A percentile compares a stretch with the other conserved stretches of the same genome.
Conservation (phyloP, 1,140 invertebrate genomes). For the Chlorops oryzae region DNA sequence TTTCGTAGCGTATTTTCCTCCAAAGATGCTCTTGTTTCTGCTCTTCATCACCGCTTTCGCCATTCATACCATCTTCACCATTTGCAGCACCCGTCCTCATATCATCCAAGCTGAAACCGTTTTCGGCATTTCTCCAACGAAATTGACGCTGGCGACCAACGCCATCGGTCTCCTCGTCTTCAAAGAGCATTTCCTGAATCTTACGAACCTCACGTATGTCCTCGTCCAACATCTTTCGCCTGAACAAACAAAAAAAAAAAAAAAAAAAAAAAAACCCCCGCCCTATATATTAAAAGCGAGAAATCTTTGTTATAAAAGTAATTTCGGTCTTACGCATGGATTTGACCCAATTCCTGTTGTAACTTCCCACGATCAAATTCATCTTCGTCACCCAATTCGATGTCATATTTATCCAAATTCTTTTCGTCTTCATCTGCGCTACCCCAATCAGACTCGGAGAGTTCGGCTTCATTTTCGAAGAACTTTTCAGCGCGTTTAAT, state of each 20-base stretch:
- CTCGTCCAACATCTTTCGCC: constrained; percentile 66
- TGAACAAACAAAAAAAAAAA: constrained; percentile 30
- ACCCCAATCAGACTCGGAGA: constrained; percentile 72
- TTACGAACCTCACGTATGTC: constrained; percentile 68
- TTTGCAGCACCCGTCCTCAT: constrained; percentile 23
- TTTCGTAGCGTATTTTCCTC: constrained; percentile 57
- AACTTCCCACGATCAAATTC: constrained; percentile 60
- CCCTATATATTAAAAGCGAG: no score
- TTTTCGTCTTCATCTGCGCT: constrained; percentile 71
- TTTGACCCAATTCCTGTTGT: constrained; percentile 56
- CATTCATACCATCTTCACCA: constrained; percentile 46
- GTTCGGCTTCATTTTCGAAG: constrained; percentile 76
- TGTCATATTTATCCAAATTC: constrained; percentile 61
- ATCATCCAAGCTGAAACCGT: constrained; percentile 38
- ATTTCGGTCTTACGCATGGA: constrained; percentile 61
- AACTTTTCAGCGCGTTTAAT: constrained; percentile 56
- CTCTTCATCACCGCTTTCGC: constrained; percentile 54
- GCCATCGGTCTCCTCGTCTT: constrained; percentile 75
- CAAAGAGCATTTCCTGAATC: constrained; percentile 70
- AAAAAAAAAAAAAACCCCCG: constrained; percentile 10
- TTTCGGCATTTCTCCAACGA: constrained; percentile 69
- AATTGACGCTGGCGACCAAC: constrained; percentile 65
- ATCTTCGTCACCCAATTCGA: constrained; percentile 66
- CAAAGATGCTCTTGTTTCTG: constrained; percentile 58
- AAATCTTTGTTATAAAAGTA: not conserved